These are phyloP conservation scores for Desoria tigrina DNA, from an alignment of 2,888 invertebrate genomes.

Conservation along the genomic window DNA sequence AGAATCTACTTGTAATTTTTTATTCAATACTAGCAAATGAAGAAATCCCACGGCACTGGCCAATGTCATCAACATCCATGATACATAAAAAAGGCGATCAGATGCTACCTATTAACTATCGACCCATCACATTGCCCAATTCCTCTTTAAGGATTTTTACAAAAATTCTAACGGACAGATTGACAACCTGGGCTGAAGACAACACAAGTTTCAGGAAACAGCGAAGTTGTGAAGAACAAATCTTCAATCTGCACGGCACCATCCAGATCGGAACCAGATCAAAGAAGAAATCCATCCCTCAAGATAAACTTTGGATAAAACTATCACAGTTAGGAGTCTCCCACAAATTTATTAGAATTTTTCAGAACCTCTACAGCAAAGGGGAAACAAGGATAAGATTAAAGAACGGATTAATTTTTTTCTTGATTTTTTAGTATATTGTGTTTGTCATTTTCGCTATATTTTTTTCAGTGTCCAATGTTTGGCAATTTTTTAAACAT, in stretches of 20 bases:
- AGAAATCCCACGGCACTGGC: conserved; percentile 21
- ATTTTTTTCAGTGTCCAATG: too few species aligned
- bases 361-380: not conserved
- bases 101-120: conserved; percentile 29
- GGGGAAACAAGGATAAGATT: not conserved
- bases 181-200: conserved; percentile 41
- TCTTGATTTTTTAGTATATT: not conserved
- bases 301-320: not conserved
- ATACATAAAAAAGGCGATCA: conserved; percentile 37
- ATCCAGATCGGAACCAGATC: conserved; percentile 18
- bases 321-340: not conserved
- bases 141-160: conserved; percentile 34
- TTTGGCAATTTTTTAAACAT: not conserved
- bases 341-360: not conserved
- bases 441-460: too few species aligned
- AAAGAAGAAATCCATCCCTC: too few species aligned
- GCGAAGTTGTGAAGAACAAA: conserved; percentile 47
- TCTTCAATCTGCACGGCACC: conserved; percentile 44
- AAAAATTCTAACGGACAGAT: conserved; percentile 21
- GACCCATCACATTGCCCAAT: conserved; percentile 31
- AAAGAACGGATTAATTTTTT: not conserved
- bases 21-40: conserved; percentile 24
- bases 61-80: conserved; percentile 19
- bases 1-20: conserved; percentile 19
- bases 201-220: conserved; percentile 44